Evolutionary conservation across 2,888 invertebrate species (phyloP).

Genomic region (Cheilosia urbana): DNA sequence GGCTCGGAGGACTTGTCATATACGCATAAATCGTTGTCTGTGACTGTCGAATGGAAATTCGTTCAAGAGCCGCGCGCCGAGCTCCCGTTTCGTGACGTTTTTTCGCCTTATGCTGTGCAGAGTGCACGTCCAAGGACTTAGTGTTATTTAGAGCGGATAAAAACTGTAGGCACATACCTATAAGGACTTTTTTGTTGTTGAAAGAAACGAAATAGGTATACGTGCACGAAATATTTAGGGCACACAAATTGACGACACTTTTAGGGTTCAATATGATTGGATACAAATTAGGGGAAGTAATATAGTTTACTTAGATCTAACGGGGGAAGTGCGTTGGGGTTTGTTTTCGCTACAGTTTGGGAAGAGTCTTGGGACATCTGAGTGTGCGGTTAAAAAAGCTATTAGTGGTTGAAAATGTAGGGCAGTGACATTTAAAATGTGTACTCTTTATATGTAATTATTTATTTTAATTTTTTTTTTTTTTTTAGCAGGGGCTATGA

Average conservation of each 20-base stretch:
- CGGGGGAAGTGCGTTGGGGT: too few species aligned
- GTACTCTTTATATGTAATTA: too few species aligned
- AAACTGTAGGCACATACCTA: constrained; percentile 24
- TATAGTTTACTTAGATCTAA: not conserved
- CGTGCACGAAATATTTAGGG: not conserved
- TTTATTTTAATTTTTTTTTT: too few species aligned
- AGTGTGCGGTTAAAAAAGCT: too few species aligned
- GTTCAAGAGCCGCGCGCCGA: constrained; percentile 30
- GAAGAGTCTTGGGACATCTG: too few species aligned
- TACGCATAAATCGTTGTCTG: constrained; percentile 68
- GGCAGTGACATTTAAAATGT: too few species aligned
- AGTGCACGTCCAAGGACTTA: constrained; percentile 41
- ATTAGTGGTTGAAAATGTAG: too few species aligned
- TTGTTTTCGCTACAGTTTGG: too few species aligned
- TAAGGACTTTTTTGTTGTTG: constrained; percentile 1
- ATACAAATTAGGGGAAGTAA: constrained; percentile 15
- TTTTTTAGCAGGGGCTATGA: too few species aligned
- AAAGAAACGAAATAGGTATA: not conserved
- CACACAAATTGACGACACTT: constrained; percentile 33
- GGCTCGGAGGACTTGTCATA: constrained; percentile 52
- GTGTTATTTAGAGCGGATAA: constrained; percentile 65
- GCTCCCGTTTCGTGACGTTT: constrained; percentile 35
- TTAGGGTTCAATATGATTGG: constrained; percentile 48
- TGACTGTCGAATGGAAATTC: constrained; percentile 56
- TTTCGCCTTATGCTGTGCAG: constrained; percentile 16